phyloP scores from a whole-genome alignment of 2,797 vertebrate genomes.

The Epinephelus awoara region DNA sequence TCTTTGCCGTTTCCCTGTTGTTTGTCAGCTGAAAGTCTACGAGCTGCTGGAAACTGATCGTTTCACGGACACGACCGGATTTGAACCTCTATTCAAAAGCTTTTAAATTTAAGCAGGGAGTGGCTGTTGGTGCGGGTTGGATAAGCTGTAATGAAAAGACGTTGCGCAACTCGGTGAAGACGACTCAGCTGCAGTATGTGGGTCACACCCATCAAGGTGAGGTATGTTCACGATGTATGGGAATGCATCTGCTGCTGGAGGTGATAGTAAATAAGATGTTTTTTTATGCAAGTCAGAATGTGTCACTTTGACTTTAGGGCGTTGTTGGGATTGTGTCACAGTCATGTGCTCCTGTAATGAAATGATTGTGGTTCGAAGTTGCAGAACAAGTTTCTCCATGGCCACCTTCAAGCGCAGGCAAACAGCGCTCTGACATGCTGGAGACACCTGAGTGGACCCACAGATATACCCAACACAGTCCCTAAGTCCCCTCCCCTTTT shows the following conservation, averaged over 20 bases:
- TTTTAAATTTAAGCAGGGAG: conserved; percentile 14
- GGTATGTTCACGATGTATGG: not conserved
- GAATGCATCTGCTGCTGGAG: not conserved
- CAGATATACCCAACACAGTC: too few relatives aligned
- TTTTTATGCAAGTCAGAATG: not conserved
- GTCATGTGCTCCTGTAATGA: not conserved
- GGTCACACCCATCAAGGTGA: conserved; percentile 44
- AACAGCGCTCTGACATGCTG: not conserved
- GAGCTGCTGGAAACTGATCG: not conserved
- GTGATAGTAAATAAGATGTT: not conserved
- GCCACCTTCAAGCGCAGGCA: not conserved
- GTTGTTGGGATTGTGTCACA: not conserved
- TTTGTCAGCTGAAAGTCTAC: not conserved
- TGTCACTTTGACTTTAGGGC: not conserved
- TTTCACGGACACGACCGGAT: not conserved
- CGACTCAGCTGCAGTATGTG: too few relatives aligned
- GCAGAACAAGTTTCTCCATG: conserved; percentile 3
- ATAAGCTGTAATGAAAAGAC: not conserved
- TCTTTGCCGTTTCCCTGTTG: not conserved
- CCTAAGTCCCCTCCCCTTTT: too few relatives aligned
- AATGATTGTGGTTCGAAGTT: not conserved
- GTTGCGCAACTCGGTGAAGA: not conserved
- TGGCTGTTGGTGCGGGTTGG: not conserved
- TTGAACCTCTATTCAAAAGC: not conserved
- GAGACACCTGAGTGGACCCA: not conserved